These are phyloP conservation scores for Alligator mississippiensis DNA, from an alignment of 2,113 vertebrate species.

Conservation along the genomic window DNA sequence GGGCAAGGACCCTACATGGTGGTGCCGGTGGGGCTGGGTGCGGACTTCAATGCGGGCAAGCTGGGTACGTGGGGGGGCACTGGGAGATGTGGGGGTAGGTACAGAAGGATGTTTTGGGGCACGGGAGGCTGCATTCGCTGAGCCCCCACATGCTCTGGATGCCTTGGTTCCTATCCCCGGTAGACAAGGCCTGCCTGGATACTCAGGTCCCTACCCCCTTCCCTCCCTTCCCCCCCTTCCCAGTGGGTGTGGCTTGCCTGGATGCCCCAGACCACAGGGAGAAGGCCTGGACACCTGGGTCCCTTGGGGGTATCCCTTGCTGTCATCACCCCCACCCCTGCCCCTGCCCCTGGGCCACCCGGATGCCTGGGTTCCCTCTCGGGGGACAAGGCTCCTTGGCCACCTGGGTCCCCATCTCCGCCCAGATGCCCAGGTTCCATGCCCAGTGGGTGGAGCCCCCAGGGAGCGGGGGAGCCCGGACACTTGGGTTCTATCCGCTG, in stretches of 20 bases:
- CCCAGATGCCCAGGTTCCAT: too few relatives aligned
- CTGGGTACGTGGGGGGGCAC: not conserved
- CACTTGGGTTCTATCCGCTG: too few relatives aligned
- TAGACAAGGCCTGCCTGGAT: too few relatives aligned
- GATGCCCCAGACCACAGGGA: too few relatives aligned
- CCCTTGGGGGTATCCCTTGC: not conserved
- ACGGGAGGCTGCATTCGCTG: not conserved
- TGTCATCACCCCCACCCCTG: too few relatives aligned
- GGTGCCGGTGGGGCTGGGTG: not conserved
- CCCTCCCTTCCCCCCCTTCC: too few relatives aligned
- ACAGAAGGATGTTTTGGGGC: not conserved
- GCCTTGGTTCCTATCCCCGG: too few relatives aligned
- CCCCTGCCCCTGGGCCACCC: not conserved
- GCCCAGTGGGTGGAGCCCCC: too few relatives aligned
- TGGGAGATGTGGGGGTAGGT: not conserved
- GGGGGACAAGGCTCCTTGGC: not conserved
- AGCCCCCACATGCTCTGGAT: too few relatives aligned
- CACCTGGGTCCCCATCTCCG: not conserved
- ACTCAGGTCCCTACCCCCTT: too few relatives aligned
- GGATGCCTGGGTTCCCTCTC: not conserved
- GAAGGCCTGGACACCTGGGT: not conserved
- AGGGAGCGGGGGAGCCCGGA: too few relatives aligned
- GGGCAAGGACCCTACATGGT: not conserved
- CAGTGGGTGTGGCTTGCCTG: too few relatives aligned
- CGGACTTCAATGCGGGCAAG: not conserved